Evolutionary conservation across 2,113 vertebrate species (phyloP), one percentile per base, ranked within the genome.

Genomic region (Nesoenas mayeri): DNA sequence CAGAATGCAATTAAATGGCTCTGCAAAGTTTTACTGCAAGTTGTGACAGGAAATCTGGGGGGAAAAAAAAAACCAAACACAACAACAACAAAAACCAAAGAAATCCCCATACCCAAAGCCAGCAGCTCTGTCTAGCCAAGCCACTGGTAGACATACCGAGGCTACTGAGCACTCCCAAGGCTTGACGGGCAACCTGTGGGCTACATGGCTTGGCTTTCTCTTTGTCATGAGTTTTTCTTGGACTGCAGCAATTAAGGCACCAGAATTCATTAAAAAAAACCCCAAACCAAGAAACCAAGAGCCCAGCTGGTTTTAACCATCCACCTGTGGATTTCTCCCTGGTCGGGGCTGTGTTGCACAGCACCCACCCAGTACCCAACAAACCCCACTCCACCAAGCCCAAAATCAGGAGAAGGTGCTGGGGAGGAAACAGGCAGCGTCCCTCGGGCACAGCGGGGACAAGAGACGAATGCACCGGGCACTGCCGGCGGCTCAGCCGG

Each of bases 1-100:
- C 95, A 96, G 92, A 96, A 65, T 0, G 1, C 93, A 97, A 94
- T 95, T 97, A 91, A 95, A 78, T 94, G 93, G 88, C 93, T 95
- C 90, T 88, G 92, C 90, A 6, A 82, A 96, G 88, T 93, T 94
- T 91, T 79, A 72, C 75, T 1, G 0, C 96, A 93, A 96, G 96
- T 96, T 82, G 31, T 17, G 74, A 89, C 95, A 95, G 32, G 92
- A 95, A 87, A 79, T 79, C 64, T 65, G 34, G 24, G 47, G 56
- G 29, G 4, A 11, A 62, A 70, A 29, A 38, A 58, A 54, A 38
- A 40, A 40, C 11, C 12, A 14, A 40, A 40, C 40, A 40, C 40
- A 38, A 38, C 38, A 38, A 38, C 38, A 38, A 38, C 38, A 11
- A 38, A 38, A 38, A 12, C 67, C 54, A 31, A 25, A 75, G 21